Evolutionary conservation across 2,113 vertebrate genomes (phyloP).

Genomic region (Elephantulus edwardii): DNA sequence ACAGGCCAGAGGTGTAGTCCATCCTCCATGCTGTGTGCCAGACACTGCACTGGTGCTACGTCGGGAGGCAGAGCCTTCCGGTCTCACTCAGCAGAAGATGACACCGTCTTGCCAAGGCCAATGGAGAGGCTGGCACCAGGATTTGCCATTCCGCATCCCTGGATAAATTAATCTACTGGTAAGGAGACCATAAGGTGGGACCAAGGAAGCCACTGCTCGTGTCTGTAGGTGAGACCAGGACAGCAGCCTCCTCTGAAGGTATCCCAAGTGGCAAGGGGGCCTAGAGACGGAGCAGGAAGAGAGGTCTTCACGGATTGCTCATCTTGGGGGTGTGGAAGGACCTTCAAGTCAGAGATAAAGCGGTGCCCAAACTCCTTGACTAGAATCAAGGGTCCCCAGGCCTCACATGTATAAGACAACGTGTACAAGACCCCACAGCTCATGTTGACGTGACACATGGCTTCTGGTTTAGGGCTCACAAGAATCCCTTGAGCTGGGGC

Average conservation of each 20-base stretch:
- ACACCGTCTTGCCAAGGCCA: not conserved
- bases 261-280: not conserved
- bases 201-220: rapidly evolving
- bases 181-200: not conserved
- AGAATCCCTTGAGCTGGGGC: no score
- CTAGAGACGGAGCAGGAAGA: not conserved
- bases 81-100: not conserved
- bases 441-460: not conserved
- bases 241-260: not conserved
- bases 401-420: not conserved
- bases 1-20: rapidly evolving
- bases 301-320: not conserved
- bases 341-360: not conserved
- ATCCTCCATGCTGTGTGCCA: not conserved
- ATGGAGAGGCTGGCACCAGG: rapidly evolving
- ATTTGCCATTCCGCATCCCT: rapidly evolving
- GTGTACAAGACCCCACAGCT: not conserved
- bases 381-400: not conserved
- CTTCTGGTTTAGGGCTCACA: not conserved
- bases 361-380: no score
- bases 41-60: rapidly evolving
- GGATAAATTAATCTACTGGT: no score
- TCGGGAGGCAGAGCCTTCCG: rapidly evolving
- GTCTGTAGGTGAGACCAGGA: not conserved
- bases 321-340: no score